A percentile compares a stretch with the other conserved stretches of the same genome.
Evolutionary conservation across 2,888 invertebrate species (phyloP).

Genomic region (Phanerotoma sp.): DNA sequence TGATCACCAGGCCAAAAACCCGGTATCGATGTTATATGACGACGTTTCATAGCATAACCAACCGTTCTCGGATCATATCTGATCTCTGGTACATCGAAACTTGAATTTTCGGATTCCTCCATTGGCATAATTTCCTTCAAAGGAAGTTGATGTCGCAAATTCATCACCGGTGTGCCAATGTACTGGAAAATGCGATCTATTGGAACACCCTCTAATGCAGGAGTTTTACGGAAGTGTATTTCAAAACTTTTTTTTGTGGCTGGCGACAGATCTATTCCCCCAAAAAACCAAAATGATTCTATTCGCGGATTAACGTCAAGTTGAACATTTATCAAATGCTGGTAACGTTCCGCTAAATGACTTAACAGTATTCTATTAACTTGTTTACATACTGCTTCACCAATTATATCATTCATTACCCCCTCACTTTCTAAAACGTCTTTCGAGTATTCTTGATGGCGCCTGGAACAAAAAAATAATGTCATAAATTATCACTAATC

Average conservation of each 20-base stretch:
- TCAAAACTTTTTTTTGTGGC: constrained; percentile 40
- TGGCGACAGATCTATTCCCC: constrained; percentile 67
- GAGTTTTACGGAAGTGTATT: too few relatives aligned
- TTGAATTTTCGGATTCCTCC: constrained; percentile 62
- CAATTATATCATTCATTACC: constrained; percentile 57
- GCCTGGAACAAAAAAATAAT: constrained; percentile 38
- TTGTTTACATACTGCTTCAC: constrained; percentile 64
- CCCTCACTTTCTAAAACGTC: constrained; percentile 27
- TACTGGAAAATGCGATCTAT: constrained; percentile 72
- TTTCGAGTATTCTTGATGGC: constrained; percentile 35
- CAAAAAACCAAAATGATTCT: constrained; percentile 85
- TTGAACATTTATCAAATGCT: constrained; percentile 67
- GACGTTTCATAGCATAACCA: constrained; percentile 62
- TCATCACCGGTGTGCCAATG: constrained; percentile 67
- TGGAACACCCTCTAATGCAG: constrained; percentile 60
- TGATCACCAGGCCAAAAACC: constrained; percentile 84
- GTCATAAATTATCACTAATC: neutral
- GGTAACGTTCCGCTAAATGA: constrained; percentile 62
- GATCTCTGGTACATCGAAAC: constrained; percentile 63
- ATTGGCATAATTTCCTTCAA: constrained; percentile 66
- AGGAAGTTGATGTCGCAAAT: constrained; percentile 70
- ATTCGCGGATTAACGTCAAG: constrained; percentile 76
- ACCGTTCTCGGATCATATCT: constrained; percentile 65
- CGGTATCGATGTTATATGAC: constrained; percentile 75
- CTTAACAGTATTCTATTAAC: constrained; percentile 70